phyloP scores from a whole-genome alignment of 2,888 invertebrate genomes.

The Acanthoscelides obtectus region DNA sequence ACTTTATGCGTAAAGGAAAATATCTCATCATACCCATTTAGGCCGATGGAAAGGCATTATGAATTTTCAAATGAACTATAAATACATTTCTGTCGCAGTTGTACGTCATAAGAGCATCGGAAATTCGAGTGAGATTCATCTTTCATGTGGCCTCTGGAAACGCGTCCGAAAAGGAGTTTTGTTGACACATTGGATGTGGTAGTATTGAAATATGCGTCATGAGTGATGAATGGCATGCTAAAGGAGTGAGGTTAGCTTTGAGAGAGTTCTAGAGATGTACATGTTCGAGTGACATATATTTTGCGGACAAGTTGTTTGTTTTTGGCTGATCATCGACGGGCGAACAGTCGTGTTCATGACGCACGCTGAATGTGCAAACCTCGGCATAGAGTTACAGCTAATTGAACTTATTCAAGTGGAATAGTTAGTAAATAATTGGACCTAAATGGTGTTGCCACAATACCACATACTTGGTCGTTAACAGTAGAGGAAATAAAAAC shows the following conservation, averaged over 20 bases:
- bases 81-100: background rate
- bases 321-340: no score
- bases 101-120: background rate
- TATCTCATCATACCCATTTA: background rate
- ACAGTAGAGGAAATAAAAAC: no score
- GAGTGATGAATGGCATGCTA: background rate
- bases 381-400: no score
- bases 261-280: background rate
- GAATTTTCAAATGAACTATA: background rate
- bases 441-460: no score
- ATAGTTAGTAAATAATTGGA: no score
- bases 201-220: background rate
- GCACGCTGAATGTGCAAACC: no score
- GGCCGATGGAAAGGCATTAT: background rate
- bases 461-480: no score
- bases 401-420: no score
- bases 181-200: background rate
- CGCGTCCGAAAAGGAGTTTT: background rate
- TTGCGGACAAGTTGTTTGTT: background rate
- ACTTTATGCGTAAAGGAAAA: no score
- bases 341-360: no score
- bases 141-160: background rate
- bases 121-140: background rate
- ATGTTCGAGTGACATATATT: background rate
- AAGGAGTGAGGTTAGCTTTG: background rate